Conservation (phyloP, 2,113 vertebrate species). For the Lepisosteus oculatus region DNA sequence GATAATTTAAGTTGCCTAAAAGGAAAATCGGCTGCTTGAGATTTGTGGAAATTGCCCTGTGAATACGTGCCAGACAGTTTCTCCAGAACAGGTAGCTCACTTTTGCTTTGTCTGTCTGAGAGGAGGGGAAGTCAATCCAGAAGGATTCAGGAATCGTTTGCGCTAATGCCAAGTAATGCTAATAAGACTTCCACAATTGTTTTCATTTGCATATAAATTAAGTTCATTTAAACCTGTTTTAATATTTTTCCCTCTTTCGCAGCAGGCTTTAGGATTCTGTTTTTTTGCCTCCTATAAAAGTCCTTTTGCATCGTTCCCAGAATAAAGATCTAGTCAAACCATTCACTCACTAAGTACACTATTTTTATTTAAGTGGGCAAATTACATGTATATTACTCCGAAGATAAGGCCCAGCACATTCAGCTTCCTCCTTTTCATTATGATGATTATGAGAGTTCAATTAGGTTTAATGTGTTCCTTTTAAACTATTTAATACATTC, state of each 20-base stretch:
- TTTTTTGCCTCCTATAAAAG: constrained; percentile 5
- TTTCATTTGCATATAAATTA: constrained; percentile 26
- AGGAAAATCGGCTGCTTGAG: too few species aligned
- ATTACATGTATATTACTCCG: background rate
- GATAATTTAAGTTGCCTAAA: too few species aligned
- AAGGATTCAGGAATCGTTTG: background rate
- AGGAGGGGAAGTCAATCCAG: background rate
- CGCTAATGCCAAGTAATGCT: constrained; percentile 20
- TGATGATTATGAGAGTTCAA: background rate
- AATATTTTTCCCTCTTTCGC: constrained; percentile 5
- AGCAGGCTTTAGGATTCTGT: background rate
- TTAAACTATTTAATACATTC: background rate
- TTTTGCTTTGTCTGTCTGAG: background rate
- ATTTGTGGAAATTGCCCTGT: background rate
- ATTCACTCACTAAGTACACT: background rate
- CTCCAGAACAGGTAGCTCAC: background rate
- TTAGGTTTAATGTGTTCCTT: constrained; percentile 2
- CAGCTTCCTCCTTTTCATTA: constrained; percentile 5
- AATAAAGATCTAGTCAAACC: constrained; percentile 8
- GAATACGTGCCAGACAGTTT: background rate
- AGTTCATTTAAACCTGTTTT: constrained; percentile 12
- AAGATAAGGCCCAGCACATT: constrained; percentile 2
- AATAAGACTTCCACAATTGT: constrained; percentile 16
- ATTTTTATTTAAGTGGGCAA: background rate
- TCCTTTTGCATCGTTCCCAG: background rate